Conservation (phyloP, 37 sponge, comb jelly and placozoan genomes). For the Ephydatia muelleri region DNA sequence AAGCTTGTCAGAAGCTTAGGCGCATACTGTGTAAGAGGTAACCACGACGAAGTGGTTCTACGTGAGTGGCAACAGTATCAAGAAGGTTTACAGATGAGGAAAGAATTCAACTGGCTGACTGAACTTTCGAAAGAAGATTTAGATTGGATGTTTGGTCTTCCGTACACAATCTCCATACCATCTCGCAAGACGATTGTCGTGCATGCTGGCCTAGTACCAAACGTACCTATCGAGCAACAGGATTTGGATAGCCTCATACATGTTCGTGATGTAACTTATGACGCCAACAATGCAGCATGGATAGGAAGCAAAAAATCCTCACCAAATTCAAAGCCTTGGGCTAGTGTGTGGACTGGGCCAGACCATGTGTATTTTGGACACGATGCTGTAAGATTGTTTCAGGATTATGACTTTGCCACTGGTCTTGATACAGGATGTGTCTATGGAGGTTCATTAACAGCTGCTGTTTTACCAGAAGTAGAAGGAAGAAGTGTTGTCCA, state of each 20-base stretch:
- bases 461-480: constrained; percentile 50
- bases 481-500: constrained; percentile 6
- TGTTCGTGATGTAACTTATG: constrained; percentile 54
- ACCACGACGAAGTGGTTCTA: constrained; percentile 81
- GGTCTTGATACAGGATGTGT: constrained; percentile 89
- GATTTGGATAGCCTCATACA: constrained; percentile 34
- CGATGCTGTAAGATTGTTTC: constrained; percentile 65
- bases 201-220: constrained; percentile 84
- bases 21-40: constrained; percentile 73
- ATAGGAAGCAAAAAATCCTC: background rate
- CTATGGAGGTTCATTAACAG: constrained; percentile 78
- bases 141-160: constrained; percentile 66
- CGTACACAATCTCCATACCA: constrained; percentile 69
- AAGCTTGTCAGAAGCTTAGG: constrained; percentile 45
- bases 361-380: constrained; percentile 87
- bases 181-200: constrained; percentile 53
- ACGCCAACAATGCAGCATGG: constrained; percentile 3
- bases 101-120: constrained; percentile 66
- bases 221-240: constrained; percentile 51
- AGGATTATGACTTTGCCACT: constrained; percentile 64
- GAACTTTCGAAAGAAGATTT: constrained; percentile 60
- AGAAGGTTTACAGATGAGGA: background rate
- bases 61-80: constrained; percentile 38
- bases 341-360: constrained; percentile 71
- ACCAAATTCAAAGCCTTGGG: constrained; percentile 55